A percentile compares a stretch with the other conserved stretches of the same genome.
These are phyloP conservation scores for Caenorhabditis japonica DNA, from an alignment of 2,888 invertebrate species.

Conservation along the genomic window DNA sequence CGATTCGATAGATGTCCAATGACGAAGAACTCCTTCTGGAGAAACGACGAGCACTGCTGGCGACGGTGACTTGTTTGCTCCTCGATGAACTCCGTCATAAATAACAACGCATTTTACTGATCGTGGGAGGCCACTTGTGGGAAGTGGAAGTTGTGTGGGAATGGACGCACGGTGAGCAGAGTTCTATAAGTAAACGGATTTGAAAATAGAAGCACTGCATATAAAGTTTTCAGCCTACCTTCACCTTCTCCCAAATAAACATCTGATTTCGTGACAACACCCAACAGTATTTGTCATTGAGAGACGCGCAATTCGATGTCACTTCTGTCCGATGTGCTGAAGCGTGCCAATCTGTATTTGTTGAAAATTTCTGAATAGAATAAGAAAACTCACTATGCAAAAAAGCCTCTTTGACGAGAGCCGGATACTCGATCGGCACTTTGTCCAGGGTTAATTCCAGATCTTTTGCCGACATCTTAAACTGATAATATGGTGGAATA, in stretches of 20 bases:
- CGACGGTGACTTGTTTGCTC: not conserved
- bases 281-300: conserved; percentile 54
- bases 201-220: not conserved
- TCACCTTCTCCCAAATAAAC: conserved; percentile 43
- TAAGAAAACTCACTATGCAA: conserved; percentile 22
- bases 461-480: conserved; percentile 21
- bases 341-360: conserved; percentile 32
- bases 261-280: conserved; percentile 37
- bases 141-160: conserved; percentile 33
- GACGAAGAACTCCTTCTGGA: conserved; percentile 53
- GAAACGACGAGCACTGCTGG: conserved; percentile 42
- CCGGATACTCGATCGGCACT: conserved; percentile 49
- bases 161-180: conserved; percentile 22
- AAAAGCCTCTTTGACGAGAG: conserved; percentile 54
- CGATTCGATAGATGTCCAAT: conserved; percentile 36
- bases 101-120: conserved; percentile 47
- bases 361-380: not conserved
- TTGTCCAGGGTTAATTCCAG: conserved; percentile 45
- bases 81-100: conserved; percentile 17
- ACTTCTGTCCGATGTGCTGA: conserved; percentile 39
- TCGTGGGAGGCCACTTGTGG: conserved; percentile 38
- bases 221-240: conserved; percentile 5
- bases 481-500: not conserved
- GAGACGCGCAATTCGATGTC: conserved; percentile 31
- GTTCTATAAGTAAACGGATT: too few relatives aligned